Base-by-base conservation (phyloP, 2,797 vertebrate genomes). In the Falco columbarius region DNA sequence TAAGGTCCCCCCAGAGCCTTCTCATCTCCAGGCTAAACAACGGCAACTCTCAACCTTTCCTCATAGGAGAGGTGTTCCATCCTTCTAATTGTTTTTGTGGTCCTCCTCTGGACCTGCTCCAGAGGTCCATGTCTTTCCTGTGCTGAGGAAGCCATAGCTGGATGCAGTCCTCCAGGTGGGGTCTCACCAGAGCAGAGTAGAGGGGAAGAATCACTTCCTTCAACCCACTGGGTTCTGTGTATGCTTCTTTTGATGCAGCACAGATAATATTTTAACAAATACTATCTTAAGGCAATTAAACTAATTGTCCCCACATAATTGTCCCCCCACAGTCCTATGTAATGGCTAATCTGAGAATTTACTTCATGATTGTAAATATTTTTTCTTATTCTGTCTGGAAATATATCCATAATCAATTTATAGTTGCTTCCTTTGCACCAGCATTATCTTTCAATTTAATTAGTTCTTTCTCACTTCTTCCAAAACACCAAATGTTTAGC, bases 381-480 rank as follows among this genome's bases (percentile, higher is more conserved):
- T 94, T 92, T 83, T 75, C 14, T 66, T 44, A 62, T 88, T 71
- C 30, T 89, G 5, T 56, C 56, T 92, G 32, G 46, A 83, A 81
- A 86, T 56, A 34, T 20, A 47, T 36, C 82, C 20, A 62, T 61
- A 83, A 90, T 67, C 13, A 32, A n/a, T 79, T 89, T 86, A 46
- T 52, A 89, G n/a, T 21, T 71, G 6, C 74, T 86, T 92, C 36
- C 36, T 81, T 96, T 88, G 40, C 47, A 83, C 47, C 6, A 81
- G 19, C 30, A 84, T 84, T 96, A 85, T 79, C 44, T 81, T 92
- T 71, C 89, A 71, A 38, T 90, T 86, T 81, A 89, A 86, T 95
- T 74, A 89, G 52, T 32, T 93, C 76, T 93, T 92, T 89, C 36
- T 65, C 24, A 84, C 18, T 49, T 88, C 61, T 94, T 93, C 16